Percentiles rank a stretch among this genome's conserved stretches.
Conservation (phyloP, 1,140 invertebrate species). For the Mercenaria mercenaria region DNA sequence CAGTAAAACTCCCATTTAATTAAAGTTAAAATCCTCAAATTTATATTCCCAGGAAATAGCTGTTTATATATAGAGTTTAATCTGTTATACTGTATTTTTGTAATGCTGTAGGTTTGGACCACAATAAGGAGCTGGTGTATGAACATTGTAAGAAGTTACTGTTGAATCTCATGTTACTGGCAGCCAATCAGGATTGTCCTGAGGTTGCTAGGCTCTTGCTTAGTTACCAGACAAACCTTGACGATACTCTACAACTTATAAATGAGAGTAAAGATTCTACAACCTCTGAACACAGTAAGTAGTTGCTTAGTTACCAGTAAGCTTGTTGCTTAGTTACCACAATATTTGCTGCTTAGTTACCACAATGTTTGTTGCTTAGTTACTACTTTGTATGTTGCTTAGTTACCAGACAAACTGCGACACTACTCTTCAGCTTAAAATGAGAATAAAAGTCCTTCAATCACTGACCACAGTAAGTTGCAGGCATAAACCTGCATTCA, state of each 20-base stretch:
- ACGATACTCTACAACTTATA: conserved; percentile 79
- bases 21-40: too few relatives aligned
- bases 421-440: conserved; percentile 77
- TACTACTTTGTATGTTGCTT: too few relatives aligned
- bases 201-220: conserved; percentile 94
- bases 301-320: too few relatives aligned
- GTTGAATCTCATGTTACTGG: conserved; percentile 94
- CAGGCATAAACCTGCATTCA: too few relatives aligned
- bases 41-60: too few relatives aligned
- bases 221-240: conserved; percentile 89
- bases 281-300: conserved; percentile 46
- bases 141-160: conserved; percentile 98
- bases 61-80: too few relatives aligned
- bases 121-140: conserved; percentile 95
- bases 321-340: too few relatives aligned
- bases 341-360: too few relatives aligned
- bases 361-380: too few relatives aligned
- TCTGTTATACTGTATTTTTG: background rate
- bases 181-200: conserved; percentile 96
- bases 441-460: conserved; percentile 75
- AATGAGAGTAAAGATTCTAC: conserved; percentile 77
- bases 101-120: conserved; percentile 86
- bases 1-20: too few relatives aligned
- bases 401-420: conserved; percentile 89
- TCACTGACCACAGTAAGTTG: conserved; percentile 37